A percentile compares a stretch with the other conserved stretches of the same genome.
Conservation (phyloP, 2,797 vertebrate genomes). For the Florisuga fusca region DNA sequence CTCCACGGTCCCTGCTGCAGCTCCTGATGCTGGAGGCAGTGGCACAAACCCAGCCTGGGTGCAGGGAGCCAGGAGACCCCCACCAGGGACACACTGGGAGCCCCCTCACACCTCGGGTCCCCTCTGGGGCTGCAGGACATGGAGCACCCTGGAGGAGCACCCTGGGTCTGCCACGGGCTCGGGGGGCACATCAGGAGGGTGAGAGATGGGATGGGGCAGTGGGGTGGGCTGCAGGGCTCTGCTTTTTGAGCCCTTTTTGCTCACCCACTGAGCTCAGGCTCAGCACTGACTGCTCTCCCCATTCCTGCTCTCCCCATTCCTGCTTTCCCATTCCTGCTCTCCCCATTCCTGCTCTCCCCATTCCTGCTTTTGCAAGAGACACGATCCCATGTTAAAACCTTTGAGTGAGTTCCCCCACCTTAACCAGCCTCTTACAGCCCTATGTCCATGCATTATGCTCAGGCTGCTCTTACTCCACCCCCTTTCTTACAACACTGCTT, state of each 20-base stretch:
- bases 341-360: neutral
- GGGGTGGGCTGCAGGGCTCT: neutral
- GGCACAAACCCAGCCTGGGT: neutral
- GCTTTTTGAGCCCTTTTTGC: neutral
- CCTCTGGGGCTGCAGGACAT: neutral
- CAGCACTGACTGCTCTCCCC: no score
- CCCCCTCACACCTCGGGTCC: neutral
- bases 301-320: no score
- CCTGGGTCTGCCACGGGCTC: neutral
- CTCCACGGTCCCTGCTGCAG: neutral
- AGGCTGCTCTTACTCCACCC: neutral
- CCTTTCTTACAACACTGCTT: neutral
- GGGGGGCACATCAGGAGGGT: rapidly evolving
- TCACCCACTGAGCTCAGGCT: no score
- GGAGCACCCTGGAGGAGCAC: neutral
- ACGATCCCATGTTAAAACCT: rapidly evolving
- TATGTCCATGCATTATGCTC: neutral
- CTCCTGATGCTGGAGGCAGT: neutral
- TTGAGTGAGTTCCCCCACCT: neutral
- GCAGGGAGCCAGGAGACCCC: neutral
- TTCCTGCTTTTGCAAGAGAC: neutral
- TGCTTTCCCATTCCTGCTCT: no score
- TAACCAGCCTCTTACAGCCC: neutral
- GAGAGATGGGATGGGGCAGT: neutral
- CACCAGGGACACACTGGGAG: neutral